Evolutionary conservation across 2,888 invertebrate genomes (phyloP), one percentile per base, ranked within the genome.

Genomic region (Trypoxylon attenuatum): DNA sequence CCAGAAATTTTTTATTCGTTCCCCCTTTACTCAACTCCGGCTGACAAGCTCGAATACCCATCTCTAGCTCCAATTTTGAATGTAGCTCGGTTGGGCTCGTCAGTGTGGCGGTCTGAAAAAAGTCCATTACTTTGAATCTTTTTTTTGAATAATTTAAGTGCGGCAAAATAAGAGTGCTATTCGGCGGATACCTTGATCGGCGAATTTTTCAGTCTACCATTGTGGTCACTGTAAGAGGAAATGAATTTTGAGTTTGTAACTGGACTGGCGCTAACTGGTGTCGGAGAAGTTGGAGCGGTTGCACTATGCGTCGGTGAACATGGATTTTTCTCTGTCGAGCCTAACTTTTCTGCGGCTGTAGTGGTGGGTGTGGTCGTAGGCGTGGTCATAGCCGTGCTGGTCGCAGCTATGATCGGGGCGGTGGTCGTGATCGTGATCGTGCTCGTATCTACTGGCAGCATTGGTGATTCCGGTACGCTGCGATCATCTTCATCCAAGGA

Each of bases 401-500:
- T n/a, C n/a, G n/a, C n/a, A n/a, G n/a, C n/a, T n/a, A n/a, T n/a
- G n/a, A n/a, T n/a, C n/a, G n/a, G n/a, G n/a, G n/a, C n/a, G n/a
- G n/a, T n/a, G n/a, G n/a, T n/a, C n/a, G n/a, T n/a, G n/a, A n/a
- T n/a, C n/a, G n/a, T n/a, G n/a, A n/a, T n/a, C n/a, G n/a, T n/a
- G n/a, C n/a, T n/a, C n/a, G 73, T 78, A 39, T 83, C 80, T 41
- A 78, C 67, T 10, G 75, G 77, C 46, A 85, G 71, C 47, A 83
- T 66, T 18, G 87, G 87, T 67, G 87, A 86, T 78, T 85, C 85
- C 68, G 83, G 81, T 33, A 86, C 86, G 76, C 90, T 90, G 64
- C 90, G 90, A 54, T 94, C 92, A 76, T 95, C 95, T 76, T 94
- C 94, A 73, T 93, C 94, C 63, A 94, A 89, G 0, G 94, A 93